These are phyloP conservation scores for Taeniopygia guttata DNA, from an alignment of 2,797 vertebrate species.

Conservation along the genomic window DNA sequence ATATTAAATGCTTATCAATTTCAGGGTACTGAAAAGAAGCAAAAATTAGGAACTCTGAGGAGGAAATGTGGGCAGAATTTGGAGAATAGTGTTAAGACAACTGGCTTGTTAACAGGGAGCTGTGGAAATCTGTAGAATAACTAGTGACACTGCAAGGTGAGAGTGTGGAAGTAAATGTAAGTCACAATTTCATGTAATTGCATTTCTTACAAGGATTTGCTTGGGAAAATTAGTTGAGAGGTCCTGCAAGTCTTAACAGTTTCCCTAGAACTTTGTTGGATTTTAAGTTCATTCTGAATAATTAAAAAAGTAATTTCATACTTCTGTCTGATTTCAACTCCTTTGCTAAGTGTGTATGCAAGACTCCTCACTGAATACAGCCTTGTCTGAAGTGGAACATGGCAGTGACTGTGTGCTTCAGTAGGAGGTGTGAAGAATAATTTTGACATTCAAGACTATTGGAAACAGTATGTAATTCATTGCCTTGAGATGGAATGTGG, in stretches of 20 bases:
- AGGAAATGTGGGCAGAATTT: background rate
- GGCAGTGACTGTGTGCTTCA: slow-evolving; percentile 54
- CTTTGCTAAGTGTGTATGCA: slow-evolving; percentile 7
- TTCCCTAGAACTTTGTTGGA: background rate
- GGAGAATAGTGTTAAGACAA: background rate
- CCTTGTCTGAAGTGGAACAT: slow-evolving; percentile 56
- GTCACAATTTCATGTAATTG: background rate
- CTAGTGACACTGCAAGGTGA: background rate
- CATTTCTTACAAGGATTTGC: background rate
- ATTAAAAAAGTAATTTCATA: background rate
- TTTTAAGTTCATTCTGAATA: slow-evolving; percentile 14
- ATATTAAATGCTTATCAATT: background rate
- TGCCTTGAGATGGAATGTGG: slow-evolving; percentile 44
- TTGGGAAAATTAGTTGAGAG: background rate
- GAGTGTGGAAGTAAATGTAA: background rate
- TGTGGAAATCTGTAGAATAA: background rate
- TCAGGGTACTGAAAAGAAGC: background rate
- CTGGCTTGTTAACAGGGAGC: background rate
- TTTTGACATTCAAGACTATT: slow-evolving; percentile 63
- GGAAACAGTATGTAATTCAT: slow-evolving; percentile 63
- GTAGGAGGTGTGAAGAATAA: slow-evolving; percentile 67
- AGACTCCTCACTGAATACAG: slow-evolving; percentile 43
- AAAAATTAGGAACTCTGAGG: background rate
- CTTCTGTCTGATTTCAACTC: slow-evolving; percentile 14
- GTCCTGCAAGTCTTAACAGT: background rate